These are phyloP conservation scores for Anguilla anguilla DNA, from an alignment of 2,797 vertebrate genomes.

Conservation along the genomic window DNA sequence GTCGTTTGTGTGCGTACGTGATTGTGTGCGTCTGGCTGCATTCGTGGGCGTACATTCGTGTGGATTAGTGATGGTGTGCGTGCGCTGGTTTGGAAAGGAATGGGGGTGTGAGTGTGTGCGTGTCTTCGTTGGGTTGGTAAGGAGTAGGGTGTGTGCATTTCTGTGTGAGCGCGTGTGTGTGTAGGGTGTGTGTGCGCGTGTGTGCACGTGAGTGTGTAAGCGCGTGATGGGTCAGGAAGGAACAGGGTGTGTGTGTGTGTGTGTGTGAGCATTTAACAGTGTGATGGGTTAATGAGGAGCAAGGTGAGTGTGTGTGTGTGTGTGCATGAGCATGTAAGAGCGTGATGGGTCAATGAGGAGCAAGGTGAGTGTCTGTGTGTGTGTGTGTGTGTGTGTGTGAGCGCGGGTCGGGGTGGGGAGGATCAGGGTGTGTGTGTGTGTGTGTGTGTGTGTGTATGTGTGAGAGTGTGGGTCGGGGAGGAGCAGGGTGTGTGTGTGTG, in stretches of 20 bases:
- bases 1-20: neutral
- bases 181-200: neutral
- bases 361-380: neutral
- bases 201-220: neutral
- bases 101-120: neutral
- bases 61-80: neutral
- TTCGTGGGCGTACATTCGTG: neutral
- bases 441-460: no score
- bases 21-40: neutral
- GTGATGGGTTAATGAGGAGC: conserved; percentile 21
- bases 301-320: neutral
- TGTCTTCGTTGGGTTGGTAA: neutral
- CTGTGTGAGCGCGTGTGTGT: neutral
- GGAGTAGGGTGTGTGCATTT: neutral
- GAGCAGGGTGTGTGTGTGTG: conserved; percentile 21
- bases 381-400: conserved; percentile 29
- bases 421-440: neutral
- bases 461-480: neutral
- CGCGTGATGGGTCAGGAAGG: neutral
- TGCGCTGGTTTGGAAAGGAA: no score
- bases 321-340: neutral
- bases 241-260: conserved; percentile 18
- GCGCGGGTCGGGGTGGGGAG: neutral
- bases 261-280: conserved; percentile 17
- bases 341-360: neutral